Percentiles rank a stretch among this genome's conserved stretches.
Conservation (phyloP, 2,113 vertebrate genomes). For the Ciconia boyciana region DNA sequence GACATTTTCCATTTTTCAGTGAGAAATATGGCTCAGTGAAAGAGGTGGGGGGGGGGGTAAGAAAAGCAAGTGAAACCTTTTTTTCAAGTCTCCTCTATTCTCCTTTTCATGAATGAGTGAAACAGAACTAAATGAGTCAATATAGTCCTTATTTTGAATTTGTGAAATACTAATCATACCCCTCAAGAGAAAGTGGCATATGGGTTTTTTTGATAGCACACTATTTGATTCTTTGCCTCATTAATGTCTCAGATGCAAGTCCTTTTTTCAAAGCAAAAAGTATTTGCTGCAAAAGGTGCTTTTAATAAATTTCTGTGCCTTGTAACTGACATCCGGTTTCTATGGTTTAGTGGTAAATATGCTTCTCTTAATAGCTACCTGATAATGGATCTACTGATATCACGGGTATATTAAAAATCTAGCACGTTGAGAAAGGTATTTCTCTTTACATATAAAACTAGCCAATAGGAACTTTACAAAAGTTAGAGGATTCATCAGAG, state of each 20-base stretch:
- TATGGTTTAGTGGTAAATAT: not conserved
- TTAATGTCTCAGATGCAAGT: not conserved
- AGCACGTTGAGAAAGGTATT: not conserved
- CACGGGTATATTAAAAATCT: not conserved
- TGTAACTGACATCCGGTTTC: not conserved
- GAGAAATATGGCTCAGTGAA: not conserved
- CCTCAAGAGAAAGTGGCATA: not conserved
- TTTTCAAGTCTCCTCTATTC: not conserved
- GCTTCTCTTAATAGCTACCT: not conserved
- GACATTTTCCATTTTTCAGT: not conserved
- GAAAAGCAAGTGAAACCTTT: not conserved
- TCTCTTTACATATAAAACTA: not conserved
- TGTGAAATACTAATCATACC: not conserved
- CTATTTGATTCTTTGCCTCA: not conserved
- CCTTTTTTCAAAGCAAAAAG: not conserved
- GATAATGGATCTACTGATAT: not conserved
- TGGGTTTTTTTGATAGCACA: not conserved
- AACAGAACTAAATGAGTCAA: not conserved
- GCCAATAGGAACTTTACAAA: not conserved
- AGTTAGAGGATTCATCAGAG: not conserved
- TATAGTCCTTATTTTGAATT: not conserved
- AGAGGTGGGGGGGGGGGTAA: not conserved
- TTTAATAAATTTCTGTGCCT: not conserved
- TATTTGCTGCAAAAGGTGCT: not conserved
- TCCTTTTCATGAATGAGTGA: not conserved